Evolutionary conservation across 2,888 invertebrate genomes (phyloP), one percentile per base, ranked within the genome.

Genomic region (Trypoxylon attenuatum): DNA sequence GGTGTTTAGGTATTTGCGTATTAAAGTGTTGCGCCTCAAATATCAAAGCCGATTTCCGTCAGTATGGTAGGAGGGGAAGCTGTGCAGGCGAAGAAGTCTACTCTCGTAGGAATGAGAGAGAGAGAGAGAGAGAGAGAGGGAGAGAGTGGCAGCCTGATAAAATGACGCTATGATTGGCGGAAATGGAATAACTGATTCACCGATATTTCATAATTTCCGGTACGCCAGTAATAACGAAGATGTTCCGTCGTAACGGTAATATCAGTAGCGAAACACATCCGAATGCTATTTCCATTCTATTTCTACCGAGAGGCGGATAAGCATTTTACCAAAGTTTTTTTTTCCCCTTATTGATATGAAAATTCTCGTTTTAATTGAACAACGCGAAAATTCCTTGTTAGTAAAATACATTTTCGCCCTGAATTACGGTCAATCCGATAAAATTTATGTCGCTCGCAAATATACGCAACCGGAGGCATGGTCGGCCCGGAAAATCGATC

Each of bases 191-290:
- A 83, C 78, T 78, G 76, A 79, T 81, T 82, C 77, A 61, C 77
- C 81, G 69, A 83, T 83, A 82, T 79, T 74, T 77, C 69, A 71
- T 79, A 76, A 83, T 82, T 82, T 83, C 82, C 83, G 76, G 60
- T 60, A 39, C 39, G 50, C 46, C 41, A 39, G 38, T 53, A 54
- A 41, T 51, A 45, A 56, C 51, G 41, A 63, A 49, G 49, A 46
- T 47, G 42, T 39, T 52, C 39, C 52, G 41, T 10, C 47, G 52
- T 50, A 51, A 55, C 6, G 13, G 42, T 18, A 47, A 45, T 60
- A 13, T 38, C 43, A 27, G 49, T 41, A 46, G 50, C 39, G 64
- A 49, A 51, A 51, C 46, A 43, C 21, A 46, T 54, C 61, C 61
- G 22, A 25, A 46, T 29, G 51, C 49, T 52, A 22, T 60, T 46